These are phyloP conservation scores for Psophia crepitans DNA, from an alignment of 2,113 vertebrate species.

Conservation along the genomic window DNA sequence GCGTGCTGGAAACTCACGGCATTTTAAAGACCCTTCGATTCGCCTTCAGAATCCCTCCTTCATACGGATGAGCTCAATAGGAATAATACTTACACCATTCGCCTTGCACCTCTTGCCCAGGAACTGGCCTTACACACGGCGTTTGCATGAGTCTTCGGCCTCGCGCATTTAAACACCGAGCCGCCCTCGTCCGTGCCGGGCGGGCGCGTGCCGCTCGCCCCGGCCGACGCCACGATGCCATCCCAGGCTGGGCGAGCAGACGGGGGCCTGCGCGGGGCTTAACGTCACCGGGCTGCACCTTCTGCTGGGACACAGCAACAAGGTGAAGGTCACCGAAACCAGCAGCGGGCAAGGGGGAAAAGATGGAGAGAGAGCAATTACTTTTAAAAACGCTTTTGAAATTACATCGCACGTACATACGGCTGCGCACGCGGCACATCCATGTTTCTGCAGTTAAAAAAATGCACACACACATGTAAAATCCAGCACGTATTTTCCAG, in stretches of 20 bases:
- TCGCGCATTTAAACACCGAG: fast-evolving
- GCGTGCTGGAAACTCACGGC: fast-evolving
- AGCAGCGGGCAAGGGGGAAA: not conserved
- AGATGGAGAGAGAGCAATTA: not conserved
- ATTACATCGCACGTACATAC: fast-evolving
- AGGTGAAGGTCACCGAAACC: not conserved
- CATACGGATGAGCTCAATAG: fast-evolving
- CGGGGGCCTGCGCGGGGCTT: fast-evolving
- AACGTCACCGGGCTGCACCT: not conserved
- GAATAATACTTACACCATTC: not conserved
- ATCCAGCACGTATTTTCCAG: not conserved
- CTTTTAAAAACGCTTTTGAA: not conserved
- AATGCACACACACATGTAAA: fast-evolving
- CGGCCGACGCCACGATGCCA: not conserved
- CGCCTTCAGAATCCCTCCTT: not conserved
- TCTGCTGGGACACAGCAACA: not conserved
- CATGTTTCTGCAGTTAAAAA: fast-evolving
- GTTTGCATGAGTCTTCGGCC: not conserved
- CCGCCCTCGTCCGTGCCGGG: not conserved
- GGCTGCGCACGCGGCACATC: fast-evolving
- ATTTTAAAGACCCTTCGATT: fast-evolving
- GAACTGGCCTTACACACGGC: fast-evolving
- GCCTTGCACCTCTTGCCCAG: not conserved
- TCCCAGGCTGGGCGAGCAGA: fast-evolving
- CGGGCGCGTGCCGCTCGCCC: not conserved